Base-by-base conservation (phyloP, 2,888 invertebrate species). In the Ptilodon capucinus region DNA sequence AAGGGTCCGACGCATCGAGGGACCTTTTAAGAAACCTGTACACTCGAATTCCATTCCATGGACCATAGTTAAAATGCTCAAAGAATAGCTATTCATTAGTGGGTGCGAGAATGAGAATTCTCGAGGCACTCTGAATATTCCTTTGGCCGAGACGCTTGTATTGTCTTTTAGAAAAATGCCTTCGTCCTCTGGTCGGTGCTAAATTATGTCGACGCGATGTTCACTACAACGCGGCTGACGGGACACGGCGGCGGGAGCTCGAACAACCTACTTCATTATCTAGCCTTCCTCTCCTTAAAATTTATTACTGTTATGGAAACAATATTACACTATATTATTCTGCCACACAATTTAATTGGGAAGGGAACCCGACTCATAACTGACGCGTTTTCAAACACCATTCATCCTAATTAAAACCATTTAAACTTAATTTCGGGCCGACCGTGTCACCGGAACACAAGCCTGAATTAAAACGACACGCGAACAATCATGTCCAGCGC, bases 21-120 rank as follows among this genome's bases (percentile, higher is more conserved):
- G 82, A 82, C 88, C 88, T 89, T 90, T 88, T 87, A 86, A 88
- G 87, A 87, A 84, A 89, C 87, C 86, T 88, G 88, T 86, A 87
- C 90, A 87, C 78, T 84, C 78, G 73, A 77, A 91, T 89, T 86
- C 91, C 91, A 89, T 89, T 86, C 91, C 88, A 73, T 75, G 75
- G 75, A 66, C 85, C 91, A 91, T 91, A 90, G 91, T 89, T 91
- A 89, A 91, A 90, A 91, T 91, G 84, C 87, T 84, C 82, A 79
- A 83, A 88, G 90, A 88, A 91, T 91, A 89, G 87, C 87, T 91
- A 90, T 91, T 91, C 91, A 91, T 90, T 91, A 91, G 89, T 77
- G 84, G 88, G 90, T 82, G 91, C 89, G 90, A 91, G 89, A 88
- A 89, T 90, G 81, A 87, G 87, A 86, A 91, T 91, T 90, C 89